Base-by-base conservation (phyloP, 2,888 invertebrate genomes). In the Mesorhabditis belari region DNA sequence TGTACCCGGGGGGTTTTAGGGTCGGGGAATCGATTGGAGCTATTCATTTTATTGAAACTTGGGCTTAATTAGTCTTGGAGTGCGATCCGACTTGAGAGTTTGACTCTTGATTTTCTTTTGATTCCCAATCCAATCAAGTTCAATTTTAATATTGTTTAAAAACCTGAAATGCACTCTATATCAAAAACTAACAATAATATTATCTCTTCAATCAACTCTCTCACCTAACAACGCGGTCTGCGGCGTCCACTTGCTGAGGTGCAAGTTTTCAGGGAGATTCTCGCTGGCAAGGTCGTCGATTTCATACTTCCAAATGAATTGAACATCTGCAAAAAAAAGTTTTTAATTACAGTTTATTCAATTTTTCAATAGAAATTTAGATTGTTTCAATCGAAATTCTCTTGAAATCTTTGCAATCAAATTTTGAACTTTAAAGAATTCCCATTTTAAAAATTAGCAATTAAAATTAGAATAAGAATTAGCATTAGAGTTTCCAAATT, bases 231-330 rank as follows among this genome's bases (percentile, higher is more conserved):
- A 35, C 3, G 25, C 54, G n/a, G 21, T 44, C 49, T 60, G 60
- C 6, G 60, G 60, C 6, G 50, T 53, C 60, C 60, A 60, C 6
- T 35, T 55, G 58, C 17, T 27, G 29, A 27, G 4, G 19, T 49
- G 21, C 28, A 58, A 24, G 35, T 58, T 58, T 24, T 29, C 19
- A 6, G 19, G 25, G n/a, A 23, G 49, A 9, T 35, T n/a, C 44
- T n/a, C 12, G 44, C 12, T 2, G 44, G 12, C n/a, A 9, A 35
- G 44, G 44, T 35, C 44, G 2, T 35, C 44, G 1, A 17, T 35
- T n/a, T 35, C 44, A n/a, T 35, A 35, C 44, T 35, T 35, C 44
- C 44, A 35, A n/a, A 35, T 35, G 44, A 35, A 35, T 35, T 35
- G 44, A n/a, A 35, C 44, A 2, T 35, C 44, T 35, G 44, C 12